Conservation (phyloP, 2,888 invertebrate species). For the Cephus rjabovi region DNA sequence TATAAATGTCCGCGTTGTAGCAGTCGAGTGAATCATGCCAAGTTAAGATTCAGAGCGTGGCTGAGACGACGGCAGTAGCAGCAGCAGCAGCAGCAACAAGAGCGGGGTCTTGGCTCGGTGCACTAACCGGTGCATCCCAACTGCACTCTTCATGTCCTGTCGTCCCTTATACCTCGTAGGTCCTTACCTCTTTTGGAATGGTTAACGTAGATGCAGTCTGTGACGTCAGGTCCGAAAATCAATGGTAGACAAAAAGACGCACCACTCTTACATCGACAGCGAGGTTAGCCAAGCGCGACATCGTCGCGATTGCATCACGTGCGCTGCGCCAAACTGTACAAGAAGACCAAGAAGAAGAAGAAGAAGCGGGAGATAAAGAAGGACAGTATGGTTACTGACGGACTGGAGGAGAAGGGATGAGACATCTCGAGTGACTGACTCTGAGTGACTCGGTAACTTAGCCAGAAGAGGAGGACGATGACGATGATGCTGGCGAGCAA, state of each 20-base stretch:
- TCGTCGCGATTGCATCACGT: conserved; percentile 44
- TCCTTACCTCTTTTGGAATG: conserved; percentile 7
- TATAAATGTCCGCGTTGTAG: conserved; percentile 39
- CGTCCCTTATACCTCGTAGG: conserved; percentile 18
- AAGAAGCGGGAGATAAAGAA: conserved; percentile 21
- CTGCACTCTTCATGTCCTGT: background rate
- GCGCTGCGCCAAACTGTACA: conserved; percentile 7
- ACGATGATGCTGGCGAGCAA: background rate
- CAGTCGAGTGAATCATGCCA: conserved; percentile 46
- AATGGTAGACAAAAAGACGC: background rate
- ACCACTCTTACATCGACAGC: conserved; percentile 28
- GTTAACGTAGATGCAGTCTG: background rate
- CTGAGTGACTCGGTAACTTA: background rate
- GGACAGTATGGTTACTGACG: conserved; percentile 13
- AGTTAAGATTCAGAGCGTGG: conserved; percentile 43
- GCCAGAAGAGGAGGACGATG: background rate
- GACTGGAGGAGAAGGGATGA: conserved; percentile 17
- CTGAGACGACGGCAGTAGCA: background rate
- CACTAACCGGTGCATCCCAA: conserved; percentile 30
- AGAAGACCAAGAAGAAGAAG: conserved; percentile 12
- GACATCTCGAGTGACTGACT: background rate
- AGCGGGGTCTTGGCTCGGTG: conserved; percentile 30
- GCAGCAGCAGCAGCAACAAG: conserved; percentile 17
- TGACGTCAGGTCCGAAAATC: background rate
- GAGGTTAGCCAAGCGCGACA: conserved; percentile 43